phyloP scores from a whole-genome alignment of 2,797 vertebrate genomes.

The Brotula barbata region DNA sequence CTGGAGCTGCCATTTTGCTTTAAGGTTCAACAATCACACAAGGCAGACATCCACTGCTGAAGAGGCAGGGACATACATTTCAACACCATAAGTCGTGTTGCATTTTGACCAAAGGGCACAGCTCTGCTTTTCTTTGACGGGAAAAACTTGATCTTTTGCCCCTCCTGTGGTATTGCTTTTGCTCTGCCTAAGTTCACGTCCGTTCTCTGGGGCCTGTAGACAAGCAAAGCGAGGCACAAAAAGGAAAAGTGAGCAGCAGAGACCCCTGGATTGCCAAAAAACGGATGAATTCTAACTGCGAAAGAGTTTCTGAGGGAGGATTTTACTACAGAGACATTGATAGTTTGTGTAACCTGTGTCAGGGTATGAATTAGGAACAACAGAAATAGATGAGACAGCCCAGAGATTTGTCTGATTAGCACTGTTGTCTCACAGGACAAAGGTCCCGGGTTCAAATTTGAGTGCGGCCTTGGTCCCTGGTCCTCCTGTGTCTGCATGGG shows the following conservation, averaged over 20 bases:
- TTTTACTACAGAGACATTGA: constrained; percentile 6
- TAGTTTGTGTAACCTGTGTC: constrained; percentile 11
- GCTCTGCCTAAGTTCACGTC: neutral
- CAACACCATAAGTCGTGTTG: constrained; percentile 43
- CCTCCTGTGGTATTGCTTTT: neutral
- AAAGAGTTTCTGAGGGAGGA: neutral
- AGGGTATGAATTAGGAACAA: constrained; percentile 12
- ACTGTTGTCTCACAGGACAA: too few species aligned
- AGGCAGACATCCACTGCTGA: constrained; percentile 28
- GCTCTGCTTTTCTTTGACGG: constrained; percentile 49
- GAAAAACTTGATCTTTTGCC: constrained; percentile 44
- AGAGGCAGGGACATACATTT: constrained; percentile 33
- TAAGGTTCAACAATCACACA: constrained; percentile 13
- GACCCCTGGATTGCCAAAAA: neutral
- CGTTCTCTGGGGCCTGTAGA: constrained; percentile 26
- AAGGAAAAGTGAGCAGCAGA: constrained; percentile 5
- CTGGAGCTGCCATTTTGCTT: constrained; percentile 19
- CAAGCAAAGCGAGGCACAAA: constrained; percentile 19
- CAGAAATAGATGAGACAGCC: neutral
- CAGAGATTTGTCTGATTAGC: too few species aligned
- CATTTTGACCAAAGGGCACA: constrained; percentile 28
- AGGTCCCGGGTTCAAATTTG: too few species aligned
- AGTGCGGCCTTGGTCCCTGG: too few species aligned
- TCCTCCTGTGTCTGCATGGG: too few species aligned
- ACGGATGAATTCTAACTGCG: constrained; percentile 3